Percentiles rank a stretch among this genome's conserved stretches.
Evolutionary conservation across 2,888 invertebrate genomes (phyloP).

Genomic region (Acrobasis suavella): DNA sequence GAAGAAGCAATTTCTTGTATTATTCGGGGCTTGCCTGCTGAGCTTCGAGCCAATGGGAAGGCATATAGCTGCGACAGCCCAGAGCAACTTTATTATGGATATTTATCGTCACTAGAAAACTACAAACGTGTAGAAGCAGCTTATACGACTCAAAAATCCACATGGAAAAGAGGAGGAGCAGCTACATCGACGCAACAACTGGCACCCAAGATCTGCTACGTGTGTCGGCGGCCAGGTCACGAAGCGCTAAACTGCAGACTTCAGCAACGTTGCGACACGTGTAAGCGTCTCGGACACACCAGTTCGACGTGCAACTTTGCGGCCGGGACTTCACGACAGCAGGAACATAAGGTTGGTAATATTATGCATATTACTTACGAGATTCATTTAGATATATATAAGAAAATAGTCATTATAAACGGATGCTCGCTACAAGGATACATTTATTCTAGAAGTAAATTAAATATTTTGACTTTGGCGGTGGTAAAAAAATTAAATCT

Average conservation of each 20-base stretch:
- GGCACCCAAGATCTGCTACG: conserved; percentile 29
- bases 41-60: conserved; percentile 35
- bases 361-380: conserved; percentile 5
- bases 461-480: background rate
- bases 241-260: conserved; percentile 22
- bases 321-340: conserved; percentile 11
- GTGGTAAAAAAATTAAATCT: background rate
- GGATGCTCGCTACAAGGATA: conserved; percentile 24
- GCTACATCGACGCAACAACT: conserved; percentile 28
- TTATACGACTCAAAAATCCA: background rate
- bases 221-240: conserved; percentile 30
- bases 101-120: conserved; percentile 31
- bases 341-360: conserved; percentile 24
- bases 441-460: conserved; percentile 15
- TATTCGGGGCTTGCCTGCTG: conserved; percentile 32
- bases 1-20: conserved; percentile 36
- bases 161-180: background rate
- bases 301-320: conserved; percentile 29
- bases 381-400: conserved; percentile 23
- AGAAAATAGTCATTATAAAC: conserved; percentile 17
- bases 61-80: conserved; percentile 35
- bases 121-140: conserved; percentile 27
- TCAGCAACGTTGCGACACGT: conserved; percentile 23
- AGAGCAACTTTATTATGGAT: conserved; percentile 34
- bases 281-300: conserved; percentile 25